Conservation (phyloP, 2,888 invertebrate species). For the Aspidiotus destructor region DNA sequence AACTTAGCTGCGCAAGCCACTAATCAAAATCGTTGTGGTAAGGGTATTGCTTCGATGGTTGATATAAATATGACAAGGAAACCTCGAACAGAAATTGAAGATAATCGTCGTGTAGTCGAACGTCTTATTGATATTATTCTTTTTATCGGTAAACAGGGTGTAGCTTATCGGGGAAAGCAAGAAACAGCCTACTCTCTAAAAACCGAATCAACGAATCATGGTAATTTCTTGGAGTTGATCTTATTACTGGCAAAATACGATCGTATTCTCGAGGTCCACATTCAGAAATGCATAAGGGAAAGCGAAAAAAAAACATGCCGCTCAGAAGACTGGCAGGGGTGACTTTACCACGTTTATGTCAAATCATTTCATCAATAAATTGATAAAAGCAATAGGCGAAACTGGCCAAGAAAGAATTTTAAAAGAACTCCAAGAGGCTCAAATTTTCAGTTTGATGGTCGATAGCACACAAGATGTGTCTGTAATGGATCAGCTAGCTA, state of each 20-base stretch:
- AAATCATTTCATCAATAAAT: slow-evolving; percentile 32
- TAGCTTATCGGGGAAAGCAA: slow-evolving; percentile 23
- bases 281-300: slow-evolving; percentile 10
- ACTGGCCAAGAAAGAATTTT: slow-evolving; percentile 27
- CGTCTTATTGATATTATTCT: slow-evolving; percentile 22
- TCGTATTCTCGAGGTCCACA: slow-evolving; percentile 7
- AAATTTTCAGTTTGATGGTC: slow-evolving; percentile 30
- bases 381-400: slow-evolving; percentile 29
- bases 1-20: background rate
- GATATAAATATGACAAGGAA: slow-evolving; percentile 5
- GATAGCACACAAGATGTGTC: slow-evolving; percentile 33
- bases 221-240: slow-evolving; percentile 23
- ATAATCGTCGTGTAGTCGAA: slow-evolving; percentile 2
- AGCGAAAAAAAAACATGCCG: slow-evolving; percentile 17
- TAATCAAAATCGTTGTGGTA: slow-evolving; percentile 4
- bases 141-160: slow-evolving; percentile 23
- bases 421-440: slow-evolving; percentile 27
- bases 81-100: slow-evolving; percentile 12
- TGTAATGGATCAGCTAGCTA: slow-evolving; percentile 33
- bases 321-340: slow-evolving; percentile 25
- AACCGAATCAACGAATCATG: slow-evolving; percentile 13
- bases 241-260: slow-evolving; percentile 20
- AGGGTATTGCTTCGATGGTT: slow-evolving; percentile 4
- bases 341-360: slow-evolving; percentile 32
- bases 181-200: slow-evolving; percentile 20